Evolutionary conservation across 2,113 vertebrate genomes (phyloP), one percentile per base, ranked within the genome.

Genomic region (Romanogobio albipinnatus): DNA sequence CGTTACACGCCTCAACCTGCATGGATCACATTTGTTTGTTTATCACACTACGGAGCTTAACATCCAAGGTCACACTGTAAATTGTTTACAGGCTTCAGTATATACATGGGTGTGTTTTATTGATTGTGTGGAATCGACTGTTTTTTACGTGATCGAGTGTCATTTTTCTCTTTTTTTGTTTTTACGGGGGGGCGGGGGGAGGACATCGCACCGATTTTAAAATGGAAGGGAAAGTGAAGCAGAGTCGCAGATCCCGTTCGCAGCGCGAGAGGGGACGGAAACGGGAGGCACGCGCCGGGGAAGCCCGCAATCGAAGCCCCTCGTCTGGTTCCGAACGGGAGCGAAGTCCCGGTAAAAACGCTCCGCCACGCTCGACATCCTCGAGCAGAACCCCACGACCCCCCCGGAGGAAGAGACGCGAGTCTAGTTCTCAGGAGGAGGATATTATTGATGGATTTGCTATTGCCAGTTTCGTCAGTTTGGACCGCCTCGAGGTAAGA

Each of bases 381-480:
- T 90, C 94, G 49, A 91, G 91, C 91, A 93, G 88, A 86, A 64
- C 88, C 73, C 87, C 87, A 73, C 94, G 95, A 86, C 93, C 94
- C 90, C 95, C 95, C 85, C 94, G 97, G 85, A 93, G 96, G 89
- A 96, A 96, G 89, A 95, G 97, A 92, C 94, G 96, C 56, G 96
- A 97, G 93, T 98, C 97, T 87, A 96, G 96, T 92, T 97, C 97
- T 61, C 97, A 97, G 91, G 97, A 98, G 90, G 97, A 98, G 94
- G 97, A 98, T 89, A 95, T 99, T 91, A 97, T 99, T 92, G 97
- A 99, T 94, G 97, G 97, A 89, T 98, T 99, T 93, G 96, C 97
- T 88, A 98, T 99, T 49, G 90, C 96, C 94, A 98, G 97, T 87
- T 98, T 98, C 95, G 95, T 93, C 93, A 97, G 96, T 89, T 93